Base-by-base conservation (phyloP, 2,797 vertebrate genomes). In the Rhynchonycteris naso region DNA sequence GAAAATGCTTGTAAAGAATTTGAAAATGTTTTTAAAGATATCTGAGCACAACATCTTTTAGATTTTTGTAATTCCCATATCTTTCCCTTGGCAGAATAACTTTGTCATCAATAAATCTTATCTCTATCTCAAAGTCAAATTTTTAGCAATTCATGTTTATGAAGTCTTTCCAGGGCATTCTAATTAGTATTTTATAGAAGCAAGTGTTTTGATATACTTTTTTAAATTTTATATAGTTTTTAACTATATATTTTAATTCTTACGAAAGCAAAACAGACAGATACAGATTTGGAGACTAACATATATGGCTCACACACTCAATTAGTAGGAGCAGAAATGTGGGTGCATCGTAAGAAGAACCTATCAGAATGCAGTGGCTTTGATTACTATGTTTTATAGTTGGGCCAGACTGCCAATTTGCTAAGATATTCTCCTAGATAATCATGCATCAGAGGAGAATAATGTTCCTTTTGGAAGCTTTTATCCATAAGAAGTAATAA, bases 161-260 rank as follows among this genome's bases (percentile, higher is more conserved):
- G 18, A 85, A 91, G 6, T 65, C 15, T 84, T 76, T 63, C 9
- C 2, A 33, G 2, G 28, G 5, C 13, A 58, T 78, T 91, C 11
- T 43, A 81, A 82, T 68, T 86, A 61, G n/a, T 89, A 14, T 95
- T 96, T 89, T 52, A 91, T 33, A 52, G 19, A 85, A 61, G 26
- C 5, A 75, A 85, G 19, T 47, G 28, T 78, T 88, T 91, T 50
- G 21, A 65, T 74, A 66, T 56, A 3, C 71, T 66, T 50, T 87
- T 63, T 82, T 82, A 1, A 66, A 52, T 89, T 69, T 84, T 80
- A 68, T 61, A 52, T 74, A 50, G 74, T 83, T 33, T 74, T 71
- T 81, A 84, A 87, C 56, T 69, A 80, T n/a, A 80, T 84, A 76
- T 93, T 76, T 0, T 63, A 93, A 74, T 66, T 72, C 78, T 78